phyloP scores from a whole-genome alignment of 2,797 vertebrate genomes.

The Peromyscus attwateri region DNA sequence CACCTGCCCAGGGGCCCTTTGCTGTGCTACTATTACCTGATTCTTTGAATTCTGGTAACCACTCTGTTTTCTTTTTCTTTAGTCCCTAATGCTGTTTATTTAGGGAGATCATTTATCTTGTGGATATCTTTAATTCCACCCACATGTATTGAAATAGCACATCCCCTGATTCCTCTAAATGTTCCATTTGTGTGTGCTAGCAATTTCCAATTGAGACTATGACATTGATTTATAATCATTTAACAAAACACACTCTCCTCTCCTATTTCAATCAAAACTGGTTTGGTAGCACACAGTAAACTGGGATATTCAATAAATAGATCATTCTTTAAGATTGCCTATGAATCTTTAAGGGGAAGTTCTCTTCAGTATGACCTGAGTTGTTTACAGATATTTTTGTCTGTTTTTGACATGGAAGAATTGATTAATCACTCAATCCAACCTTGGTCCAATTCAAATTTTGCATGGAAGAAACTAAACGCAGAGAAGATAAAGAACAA shows the following conservation, averaged over 20 bases:
- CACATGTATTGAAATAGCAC: neutral
- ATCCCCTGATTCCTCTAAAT: slow-evolving; percentile 4
- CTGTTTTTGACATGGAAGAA: slow-evolving; percentile 19
- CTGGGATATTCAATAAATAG: neutral
- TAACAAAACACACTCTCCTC: neutral
- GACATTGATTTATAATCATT: neutral
- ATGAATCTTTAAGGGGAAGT: neutral
- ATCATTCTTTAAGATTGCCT: neutral
- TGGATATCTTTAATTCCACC: neutral
- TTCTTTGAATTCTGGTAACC: neutral
- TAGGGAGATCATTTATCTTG: neutral
- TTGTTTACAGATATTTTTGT: neutral
- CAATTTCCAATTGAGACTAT: neutral
- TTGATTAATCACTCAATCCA: slow-evolving; percentile 12
- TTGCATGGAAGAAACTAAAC: slow-evolving; percentile 27
- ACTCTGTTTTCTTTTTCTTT: neutral
- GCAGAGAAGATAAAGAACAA: neutral
- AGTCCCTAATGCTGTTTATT: neutral
- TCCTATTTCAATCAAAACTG: neutral
- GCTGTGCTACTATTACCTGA: neutral
- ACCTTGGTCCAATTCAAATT: neutral
- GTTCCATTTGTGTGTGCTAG: neutral
- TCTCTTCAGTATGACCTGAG: neutral
- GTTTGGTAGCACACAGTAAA: neutral
- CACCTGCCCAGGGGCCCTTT: neutral